Evolutionary conservation across 1,140 invertebrate species (phyloP).

Genomic region (Drosophila tsacasi): DNA sequence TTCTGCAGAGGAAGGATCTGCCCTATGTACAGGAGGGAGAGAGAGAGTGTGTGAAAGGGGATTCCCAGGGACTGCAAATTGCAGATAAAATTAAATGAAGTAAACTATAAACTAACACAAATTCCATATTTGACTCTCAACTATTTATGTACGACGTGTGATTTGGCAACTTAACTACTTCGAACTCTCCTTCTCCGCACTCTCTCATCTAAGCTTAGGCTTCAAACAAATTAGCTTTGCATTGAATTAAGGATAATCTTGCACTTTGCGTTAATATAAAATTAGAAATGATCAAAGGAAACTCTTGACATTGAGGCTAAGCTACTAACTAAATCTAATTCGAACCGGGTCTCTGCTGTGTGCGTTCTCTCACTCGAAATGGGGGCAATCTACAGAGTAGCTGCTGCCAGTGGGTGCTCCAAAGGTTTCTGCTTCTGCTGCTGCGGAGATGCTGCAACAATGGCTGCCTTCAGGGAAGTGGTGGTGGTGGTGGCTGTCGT

Average conservation of each 20-base stretch:
- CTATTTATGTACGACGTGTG: conserved; percentile 2
- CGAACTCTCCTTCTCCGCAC: conserved; percentile 17
- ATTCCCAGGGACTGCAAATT: conserved; percentile 8
- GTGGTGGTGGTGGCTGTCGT: conserved; percentile 29
- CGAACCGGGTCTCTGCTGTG: conserved; percentile 61
- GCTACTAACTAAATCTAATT: conserved; percentile 70
- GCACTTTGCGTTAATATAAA: conserved; percentile 52
- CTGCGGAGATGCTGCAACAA: conserved; percentile 29
- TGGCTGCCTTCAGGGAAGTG: conserved; percentile 50
- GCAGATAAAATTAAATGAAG: conserved; percentile 22
- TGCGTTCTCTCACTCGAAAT: conserved; percentile 55
- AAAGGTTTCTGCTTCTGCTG: conserved; percentile 22
- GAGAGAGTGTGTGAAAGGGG: conserved; percentile 2
- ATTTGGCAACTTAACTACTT: conserved; percentile 55
- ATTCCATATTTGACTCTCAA: conserved; percentile 21
- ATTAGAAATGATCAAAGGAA: conserved; percentile 17
- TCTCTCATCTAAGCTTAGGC: conserved; percentile 40
- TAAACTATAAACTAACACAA: conserved; percentile 33
- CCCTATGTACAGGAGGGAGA: conserved; percentile 40
- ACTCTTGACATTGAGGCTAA: conserved; percentile 61
- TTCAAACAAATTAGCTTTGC: conserved; percentile 25
- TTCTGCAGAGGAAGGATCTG: conserved; percentile 12
- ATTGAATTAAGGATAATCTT: conserved; percentile 63
- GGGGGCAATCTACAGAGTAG: conserved; percentile 35
- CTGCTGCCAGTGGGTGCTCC: conserved; percentile 33